Evolutionary conservation across 23 tunicate genomes (phyloP), one percentile per base, ranked within the genome.

Genomic region (Corella eumyota): DNA sequence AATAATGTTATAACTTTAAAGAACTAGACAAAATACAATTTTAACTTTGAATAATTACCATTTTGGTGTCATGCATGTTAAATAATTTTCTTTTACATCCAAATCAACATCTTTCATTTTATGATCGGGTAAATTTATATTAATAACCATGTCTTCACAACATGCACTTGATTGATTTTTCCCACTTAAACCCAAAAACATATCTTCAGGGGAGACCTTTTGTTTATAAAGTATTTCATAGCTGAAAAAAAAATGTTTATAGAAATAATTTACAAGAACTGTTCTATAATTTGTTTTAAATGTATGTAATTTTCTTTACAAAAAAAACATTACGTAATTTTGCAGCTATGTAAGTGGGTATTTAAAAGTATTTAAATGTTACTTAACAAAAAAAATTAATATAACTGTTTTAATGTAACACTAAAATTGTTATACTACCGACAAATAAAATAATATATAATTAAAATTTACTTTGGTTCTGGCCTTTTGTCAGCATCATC

Each of bases 141-240:
- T 73, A 2, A 88, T 45, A 2, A 73, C 53, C 72, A 88, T 64
- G 26, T 56, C 81, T 63, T 88, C 96, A 68, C 96, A 88, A 54
- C 96, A 88, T 6, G 96, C 87, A 0, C 75, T 66, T 3, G 96
- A 78, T 0, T 88, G 96, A 34, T 69, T 78, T 58, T 88, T 88
- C 20, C 96, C 88, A 23, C 76, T 63, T 60, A 76, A 72, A 21
- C 96, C 96, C 26, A 88, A 73, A 56, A 88, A 88, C 81, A 88
- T 72, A 56, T 88, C 96, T 56, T 79, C 96, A 35, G 83, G 36
- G 25, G 88, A 53, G 11, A 88, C 88, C 57, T 88, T 88, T 58
- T 88, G 96, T 44, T 88, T 88, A 81, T 88, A 88, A 9, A 60
- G 50, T 22, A 88, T 79, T 44, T 88, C 96, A 31, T 65, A 88